A percentile compares a stretch with the other conserved stretches of the same genome.
phyloP scores from a whole-genome alignment of 2,888 invertebrate species.

The Drosophila meridiana region DNA sequence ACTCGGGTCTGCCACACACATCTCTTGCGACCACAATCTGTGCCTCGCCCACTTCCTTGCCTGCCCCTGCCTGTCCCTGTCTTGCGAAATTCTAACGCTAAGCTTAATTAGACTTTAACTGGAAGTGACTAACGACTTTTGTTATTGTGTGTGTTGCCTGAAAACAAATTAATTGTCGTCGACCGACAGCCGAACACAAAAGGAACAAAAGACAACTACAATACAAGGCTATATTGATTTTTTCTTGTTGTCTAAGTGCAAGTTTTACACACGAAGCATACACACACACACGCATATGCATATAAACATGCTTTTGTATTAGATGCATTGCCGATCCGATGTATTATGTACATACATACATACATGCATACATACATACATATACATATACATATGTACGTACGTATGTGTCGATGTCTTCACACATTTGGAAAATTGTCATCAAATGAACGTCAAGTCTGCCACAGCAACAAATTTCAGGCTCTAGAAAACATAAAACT shows the following conservation, averaged over 20 bases:
- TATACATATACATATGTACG: too few species aligned
- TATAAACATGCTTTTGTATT: neutral
- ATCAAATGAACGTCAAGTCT: slow-evolving; percentile 38
- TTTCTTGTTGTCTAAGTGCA: slow-evolving; percentile 40
- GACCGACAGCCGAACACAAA: slow-evolving; percentile 50
- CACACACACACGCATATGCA: neutral
- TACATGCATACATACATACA: too few species aligned
- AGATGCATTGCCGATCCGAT: slow-evolving; percentile 4
- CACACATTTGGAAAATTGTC: slow-evolving; percentile 37
- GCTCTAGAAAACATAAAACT: slow-evolving; percentile 74
- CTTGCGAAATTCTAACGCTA: slow-evolving; percentile 70
- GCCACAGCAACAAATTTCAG: slow-evolving; percentile 48
- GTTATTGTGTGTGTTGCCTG: slow-evolving; percentile 41
- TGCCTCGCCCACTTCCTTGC: slow-evolving; percentile 23
- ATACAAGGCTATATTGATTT: slow-evolving; percentile 71
- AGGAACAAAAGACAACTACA: slow-evolving; percentile 44
- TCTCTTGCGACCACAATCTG: slow-evolving; percentile 6
- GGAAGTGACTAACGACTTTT: slow-evolving; percentile 78
- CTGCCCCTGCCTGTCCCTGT: slow-evolving; percentile 35
- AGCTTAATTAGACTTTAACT: slow-evolving; percentile 77
- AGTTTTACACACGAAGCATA: slow-evolving; percentile 21
- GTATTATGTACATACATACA: neutral
- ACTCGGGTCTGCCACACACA: neutral
- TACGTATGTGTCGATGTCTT: slow-evolving; percentile 2
- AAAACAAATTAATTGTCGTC: slow-evolving; percentile 73